phyloP scores from a whole-genome alignment of 1,140 invertebrate genomes.

The Drosophila biarmipes region DNA sequence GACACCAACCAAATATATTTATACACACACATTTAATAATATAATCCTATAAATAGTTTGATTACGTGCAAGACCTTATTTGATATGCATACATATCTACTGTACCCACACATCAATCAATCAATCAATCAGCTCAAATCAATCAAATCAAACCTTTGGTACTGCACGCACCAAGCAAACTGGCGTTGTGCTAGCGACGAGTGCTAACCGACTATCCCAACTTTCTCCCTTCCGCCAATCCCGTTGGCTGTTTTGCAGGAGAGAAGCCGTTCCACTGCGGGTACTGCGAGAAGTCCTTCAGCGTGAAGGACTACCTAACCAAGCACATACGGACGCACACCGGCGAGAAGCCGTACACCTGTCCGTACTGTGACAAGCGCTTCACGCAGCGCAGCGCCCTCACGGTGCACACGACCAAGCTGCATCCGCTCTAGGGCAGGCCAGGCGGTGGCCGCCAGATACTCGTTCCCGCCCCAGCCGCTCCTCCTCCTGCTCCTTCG shows the following conservation, averaged over 20 bases:
- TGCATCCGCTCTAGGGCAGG: conserved; percentile 84
- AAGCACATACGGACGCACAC: conserved; percentile 84
- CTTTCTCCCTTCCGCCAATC: conserved; percentile 32
- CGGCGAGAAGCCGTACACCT: conserved; percentile 82
- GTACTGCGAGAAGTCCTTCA: conserved; percentile 83
- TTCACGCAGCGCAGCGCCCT: conserved; percentile 82
- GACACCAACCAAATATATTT: conserved; percentile 46
- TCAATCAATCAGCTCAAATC: conserved; percentile 57
- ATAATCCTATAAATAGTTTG: conserved; percentile 56
- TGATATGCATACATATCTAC: conserved; percentile 56
- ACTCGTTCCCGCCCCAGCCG: conserved; percentile 37
- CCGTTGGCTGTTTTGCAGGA: conserved; percentile 62
- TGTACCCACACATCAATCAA: conserved; percentile 67
- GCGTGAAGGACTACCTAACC: conserved; percentile 84
- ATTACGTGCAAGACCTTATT: conserved; percentile 53
- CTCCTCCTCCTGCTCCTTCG: conserved; percentile 11
- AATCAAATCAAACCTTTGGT: conserved; percentile 68
- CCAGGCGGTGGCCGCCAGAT: conserved; percentile 65
- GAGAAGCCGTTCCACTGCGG: conserved; percentile 82
- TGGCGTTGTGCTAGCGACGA: conserved; percentile 31
- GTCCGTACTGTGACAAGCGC: conserved; percentile 83
- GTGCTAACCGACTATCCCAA: conserved; percentile 62
- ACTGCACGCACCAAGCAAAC: conserved; percentile 73
- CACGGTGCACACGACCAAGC: conserved; percentile 82
- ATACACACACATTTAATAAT: conserved; percentile 47